phyloP scores from a whole-genome alignment of 2,113 vertebrate species.

The Engraulis encrasicolus region DNA sequence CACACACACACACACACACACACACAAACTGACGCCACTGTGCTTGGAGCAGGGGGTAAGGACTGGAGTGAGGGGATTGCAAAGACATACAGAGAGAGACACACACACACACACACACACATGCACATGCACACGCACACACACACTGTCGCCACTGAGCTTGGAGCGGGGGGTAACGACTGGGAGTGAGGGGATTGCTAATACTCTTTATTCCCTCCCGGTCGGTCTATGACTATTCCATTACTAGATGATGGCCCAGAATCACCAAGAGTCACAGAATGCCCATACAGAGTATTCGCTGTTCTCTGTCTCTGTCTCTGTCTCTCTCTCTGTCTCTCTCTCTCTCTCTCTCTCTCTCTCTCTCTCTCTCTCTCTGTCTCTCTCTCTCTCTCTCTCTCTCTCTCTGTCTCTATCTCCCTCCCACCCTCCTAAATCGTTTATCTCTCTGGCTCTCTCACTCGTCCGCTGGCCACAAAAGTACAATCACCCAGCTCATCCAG shows the following conservation, averaged over 20 bases:
- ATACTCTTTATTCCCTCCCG: constrained; percentile 2
- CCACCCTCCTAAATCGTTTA: not conserved
- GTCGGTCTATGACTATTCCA: not conserved
- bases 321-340: not conserved
- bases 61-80: no score
- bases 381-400: not conserved
- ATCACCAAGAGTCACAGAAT: constrained; percentile 10
- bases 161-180: no score
- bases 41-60: no score
- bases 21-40: no score
- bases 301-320: not conserved
- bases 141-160: not conserved
- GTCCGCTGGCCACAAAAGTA: not conserved
- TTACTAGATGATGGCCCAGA: no score
- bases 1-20: no score
- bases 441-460: not conserved
- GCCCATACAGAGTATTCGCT: not conserved
- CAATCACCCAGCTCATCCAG: not conserved
- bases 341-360: not conserved
- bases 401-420: not conserved
- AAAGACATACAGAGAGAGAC: no score
- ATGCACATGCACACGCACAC: no score
- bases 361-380: not conserved
- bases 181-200: constrained; percentile 35
- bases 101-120: no score